phyloP scores from a whole-genome alignment of 2,888 invertebrate species.

The Drosophila pseudotakahashii region DNA sequence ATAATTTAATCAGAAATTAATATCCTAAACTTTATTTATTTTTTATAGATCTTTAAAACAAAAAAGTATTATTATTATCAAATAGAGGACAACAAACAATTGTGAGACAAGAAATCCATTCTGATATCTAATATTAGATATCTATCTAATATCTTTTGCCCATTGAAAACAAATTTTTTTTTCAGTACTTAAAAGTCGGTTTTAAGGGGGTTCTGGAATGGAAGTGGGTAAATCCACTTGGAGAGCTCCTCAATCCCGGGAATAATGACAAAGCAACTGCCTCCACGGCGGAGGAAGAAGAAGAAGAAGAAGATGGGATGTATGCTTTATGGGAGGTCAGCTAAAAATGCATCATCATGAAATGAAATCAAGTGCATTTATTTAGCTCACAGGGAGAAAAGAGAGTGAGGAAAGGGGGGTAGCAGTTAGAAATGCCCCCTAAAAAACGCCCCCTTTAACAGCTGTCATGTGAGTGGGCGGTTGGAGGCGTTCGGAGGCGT shows the following conservation, averaged over 20 bases:
- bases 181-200: background rate
- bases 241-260: slow-evolving; percentile 5
- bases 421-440: background rate
- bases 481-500: background rate
- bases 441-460: slow-evolving; percentile 4
- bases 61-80: too few species aligned
- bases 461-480: slow-evolving; percentile 30
- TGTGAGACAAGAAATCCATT: too few species aligned
- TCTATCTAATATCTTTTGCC: too few species aligned
- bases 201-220: background rate
- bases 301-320: slow-evolving; percentile 1
- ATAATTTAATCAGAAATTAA: background rate
- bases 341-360: slow-evolving; percentile 68
- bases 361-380: slow-evolving; percentile 79
- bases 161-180: background rate
- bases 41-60: too few species aligned
- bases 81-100: too few species aligned
- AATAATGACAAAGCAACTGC: slow-evolving; percentile 63
- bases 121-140: too few species aligned
- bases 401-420: slow-evolving; percentile 2
- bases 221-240: background rate
- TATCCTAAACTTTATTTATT: too few species aligned
- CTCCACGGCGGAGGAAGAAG: slow-evolving; percentile 24
- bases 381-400: slow-evolving; percentile 46
- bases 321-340: slow-evolving; percentile 41